Percentiles rank a stretch among this genome's conserved stretches.
These are phyloP conservation scores for Osmoderma eremita DNA, from an alignment of 2,888 invertebrate genomes.

Conservation along the genomic window DNA sequence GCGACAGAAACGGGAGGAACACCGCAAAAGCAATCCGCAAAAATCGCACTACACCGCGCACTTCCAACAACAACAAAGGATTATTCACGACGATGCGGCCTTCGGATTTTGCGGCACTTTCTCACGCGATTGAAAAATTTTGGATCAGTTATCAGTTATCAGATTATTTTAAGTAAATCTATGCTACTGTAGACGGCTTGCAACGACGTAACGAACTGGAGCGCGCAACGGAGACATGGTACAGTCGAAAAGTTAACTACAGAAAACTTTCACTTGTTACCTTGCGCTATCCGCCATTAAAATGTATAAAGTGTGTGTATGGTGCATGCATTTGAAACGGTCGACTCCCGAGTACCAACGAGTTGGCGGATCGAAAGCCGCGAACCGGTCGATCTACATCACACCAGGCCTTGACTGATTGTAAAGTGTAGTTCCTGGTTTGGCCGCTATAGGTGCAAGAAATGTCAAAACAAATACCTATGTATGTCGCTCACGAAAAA, in stretches of 20 bases:
- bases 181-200: slow-evolving; percentile 1
- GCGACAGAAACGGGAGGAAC: too few relatives aligned
- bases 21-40: too few relatives aligned
- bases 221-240: slow-evolving; percentile 26
- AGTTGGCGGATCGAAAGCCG: slow-evolving; percentile 12
- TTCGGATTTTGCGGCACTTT: neutral
- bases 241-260: slow-evolving; percentile 34
- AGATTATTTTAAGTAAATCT: neutral
- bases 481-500: too few relatives aligned
- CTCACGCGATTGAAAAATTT: too few relatives aligned
- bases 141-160: too few relatives aligned
- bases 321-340: slow-evolving; percentile 18
- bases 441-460: neutral
- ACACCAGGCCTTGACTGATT: slow-evolving; percentile 22
- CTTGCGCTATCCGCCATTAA: slow-evolving; percentile 41
- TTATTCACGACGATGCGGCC: neutral
- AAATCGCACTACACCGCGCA: neutral
- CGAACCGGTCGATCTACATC: slow-evolving; percentile 33
- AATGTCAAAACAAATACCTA: slow-evolving; percentile 12
- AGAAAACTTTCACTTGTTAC: slow-evolving; percentile 45
- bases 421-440: slow-evolving; percentile 17
- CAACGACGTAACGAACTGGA: slow-evolving; percentile 7
- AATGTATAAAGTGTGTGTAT: slow-evolving; percentile 8
- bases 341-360: slow-evolving; percentile 23
- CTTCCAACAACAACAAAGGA: slow-evolving; percentile 15